A percentile compares a stretch with the other conserved stretches of the same genome.
Conservation (phyloP, 2,113 vertebrate species). For the Heterotilapia buettikoferi region DNA sequence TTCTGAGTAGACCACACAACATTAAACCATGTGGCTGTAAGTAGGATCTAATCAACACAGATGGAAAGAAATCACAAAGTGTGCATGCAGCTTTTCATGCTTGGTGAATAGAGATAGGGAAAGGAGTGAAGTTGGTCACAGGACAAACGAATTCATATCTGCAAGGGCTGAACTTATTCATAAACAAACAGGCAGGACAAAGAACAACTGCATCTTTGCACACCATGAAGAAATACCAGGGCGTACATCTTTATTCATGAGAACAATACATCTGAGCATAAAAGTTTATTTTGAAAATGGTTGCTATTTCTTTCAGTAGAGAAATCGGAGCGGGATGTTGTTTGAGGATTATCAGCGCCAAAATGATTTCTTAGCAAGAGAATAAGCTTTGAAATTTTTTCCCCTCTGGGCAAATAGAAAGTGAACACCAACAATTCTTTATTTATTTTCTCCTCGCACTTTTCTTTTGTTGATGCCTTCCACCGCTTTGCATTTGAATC, state of each 20-base stretch:
- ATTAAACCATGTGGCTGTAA: background rate
- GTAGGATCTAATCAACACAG: constrained; percentile 27
- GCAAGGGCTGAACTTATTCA: background rate
- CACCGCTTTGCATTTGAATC: constrained; percentile 44
- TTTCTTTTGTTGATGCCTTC: constrained; percentile 5
- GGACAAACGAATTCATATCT: background rate
- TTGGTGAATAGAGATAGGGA: background rate
- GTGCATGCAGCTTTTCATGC: background rate
- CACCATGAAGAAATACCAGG: background rate
- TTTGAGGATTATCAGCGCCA: constrained; percentile 31
- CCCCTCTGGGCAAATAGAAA: constrained; percentile 23
- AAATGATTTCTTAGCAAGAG: constrained; percentile 32
- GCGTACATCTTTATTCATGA: constrained; percentile 48
- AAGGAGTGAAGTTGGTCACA: background rate
- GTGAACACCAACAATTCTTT: background rate
- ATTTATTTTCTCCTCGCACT: constrained; percentile 11
- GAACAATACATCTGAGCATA: background rate
- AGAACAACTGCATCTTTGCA: background rate
- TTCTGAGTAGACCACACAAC: background rate
- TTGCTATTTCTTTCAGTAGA: background rate
- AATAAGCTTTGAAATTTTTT: constrained; percentile 29
- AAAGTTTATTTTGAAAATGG: background rate
- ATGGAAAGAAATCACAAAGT: constrained; percentile 14
- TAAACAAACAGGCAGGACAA: background rate
- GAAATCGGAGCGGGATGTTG: constrained; percentile 8